Conservation (phyloP, 2,113 vertebrate genomes). For the Cygnus atratus region DNA sequence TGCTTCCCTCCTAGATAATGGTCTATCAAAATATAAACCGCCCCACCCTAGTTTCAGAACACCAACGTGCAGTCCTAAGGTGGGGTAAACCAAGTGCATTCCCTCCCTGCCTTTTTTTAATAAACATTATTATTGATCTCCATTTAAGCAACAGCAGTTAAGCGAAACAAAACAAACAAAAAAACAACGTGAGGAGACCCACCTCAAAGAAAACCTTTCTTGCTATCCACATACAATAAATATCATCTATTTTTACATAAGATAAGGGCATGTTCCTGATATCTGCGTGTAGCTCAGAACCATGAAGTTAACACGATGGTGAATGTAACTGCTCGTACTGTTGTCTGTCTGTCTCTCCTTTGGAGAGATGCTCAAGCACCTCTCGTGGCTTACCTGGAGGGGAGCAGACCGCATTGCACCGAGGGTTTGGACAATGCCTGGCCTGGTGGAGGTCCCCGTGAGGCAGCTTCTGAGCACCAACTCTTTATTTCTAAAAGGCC, state of each 20-base stretch:
- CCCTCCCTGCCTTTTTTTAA: background rate
- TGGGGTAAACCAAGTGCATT: background rate
- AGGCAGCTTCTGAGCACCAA: background rate
- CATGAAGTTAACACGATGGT: fast-evolving
- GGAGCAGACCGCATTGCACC: background rate
- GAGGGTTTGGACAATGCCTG: background rate
- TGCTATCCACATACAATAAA: background rate
- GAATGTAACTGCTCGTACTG: background rate
- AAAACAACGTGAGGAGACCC: background rate
- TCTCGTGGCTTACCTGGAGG: background rate
- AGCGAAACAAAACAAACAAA: background rate
- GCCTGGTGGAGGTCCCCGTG: fast-evolving
- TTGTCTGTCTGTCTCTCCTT: background rate
- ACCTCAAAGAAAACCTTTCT: background rate
- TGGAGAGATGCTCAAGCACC: background rate
- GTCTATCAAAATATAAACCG: slow-evolving; percentile 27
- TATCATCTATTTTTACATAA: background rate
- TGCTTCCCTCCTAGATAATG: slow-evolving; percentile 24
- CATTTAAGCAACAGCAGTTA: background rate
- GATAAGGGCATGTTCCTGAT: background rate
- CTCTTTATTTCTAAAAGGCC: background rate
- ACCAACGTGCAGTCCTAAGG: background rate
- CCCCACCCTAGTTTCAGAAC: slow-evolving; percentile 57
- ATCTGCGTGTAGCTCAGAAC: fast-evolving
- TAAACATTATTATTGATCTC: background rate